Base-by-base conservation (phyloP, 2,113 vertebrate species). In the Protomyctophum bolini region DNA sequence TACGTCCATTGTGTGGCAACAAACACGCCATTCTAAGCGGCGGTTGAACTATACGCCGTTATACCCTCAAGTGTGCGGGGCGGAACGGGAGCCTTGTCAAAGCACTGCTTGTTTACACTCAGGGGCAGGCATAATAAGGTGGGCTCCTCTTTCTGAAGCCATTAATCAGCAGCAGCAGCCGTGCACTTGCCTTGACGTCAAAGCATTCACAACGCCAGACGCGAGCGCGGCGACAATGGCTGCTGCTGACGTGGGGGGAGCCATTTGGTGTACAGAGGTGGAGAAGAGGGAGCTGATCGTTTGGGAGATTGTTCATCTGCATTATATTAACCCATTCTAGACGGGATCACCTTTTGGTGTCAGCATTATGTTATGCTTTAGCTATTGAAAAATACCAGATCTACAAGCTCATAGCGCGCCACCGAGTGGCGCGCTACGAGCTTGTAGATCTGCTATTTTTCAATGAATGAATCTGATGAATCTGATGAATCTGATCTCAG, bases 41-140 rank as follows among this genome's bases (percentile, higher is more conserved):
- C 68, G 59, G 84, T 86, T 88, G 87, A 88, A 88, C 88, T 86
- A 81, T 86, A 81, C 83, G 86, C 74, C 79, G 80, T 87, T 91
- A 83, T 78, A 83, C 79, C 82, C 78, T 79, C 48, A 82, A 85
- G 83, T 84, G 79, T 87, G 84, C 66, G 77, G 83, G 84, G 86
- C 86, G 83, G 77, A 86, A 80, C 69, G 77, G 82, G 79, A 80
- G 88, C 77, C 87, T 84, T 85, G 83, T 88, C 86, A 90, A 90
- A 83, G 88, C 86, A 87, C 68, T 69, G 75, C 84, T 91, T 89
- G 89, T 91, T 90, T 91, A 89, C 86, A 73, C 81, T 90, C 74
- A 82, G 78, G 21, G 21, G 77, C 77, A 85, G 77, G 83, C 86
- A 85, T 81, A 87, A 88, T 89, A 84, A 84, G 76, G 77, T 21